Percentiles rank a stretch among this genome's conserved stretches.
Evolutionary conservation across 2,113 vertebrate species (phyloP).

Genomic region (Pluvianellus socialis): DNA sequence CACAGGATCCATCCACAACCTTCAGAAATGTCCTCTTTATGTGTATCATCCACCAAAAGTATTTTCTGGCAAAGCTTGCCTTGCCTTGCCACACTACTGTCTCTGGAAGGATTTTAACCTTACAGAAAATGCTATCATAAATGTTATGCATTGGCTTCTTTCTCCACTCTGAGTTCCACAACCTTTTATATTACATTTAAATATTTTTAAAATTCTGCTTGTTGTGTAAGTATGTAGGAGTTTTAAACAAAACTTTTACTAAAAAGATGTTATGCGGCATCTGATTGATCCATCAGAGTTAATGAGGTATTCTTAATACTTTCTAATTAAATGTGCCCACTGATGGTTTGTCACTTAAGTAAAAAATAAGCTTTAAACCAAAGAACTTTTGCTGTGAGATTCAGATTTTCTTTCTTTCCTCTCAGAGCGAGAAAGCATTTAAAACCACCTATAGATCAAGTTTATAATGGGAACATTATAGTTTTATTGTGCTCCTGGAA

Average conservation of each 20-base stretch:
- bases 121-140: not conserved
- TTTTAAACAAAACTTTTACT: not conserved
- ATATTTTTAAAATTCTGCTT: accelerated
- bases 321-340: not conserved
- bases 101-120: not conserved
- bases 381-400: not conserved
- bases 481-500: not conserved
- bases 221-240: not conserved
- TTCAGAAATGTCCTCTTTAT: not conserved
- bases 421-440: not conserved
- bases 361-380: not conserved
- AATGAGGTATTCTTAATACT: not conserved
- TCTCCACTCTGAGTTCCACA: not conserved
- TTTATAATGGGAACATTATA: not conserved
- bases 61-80: not conserved
- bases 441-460: not conserved
- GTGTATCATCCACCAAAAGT: not conserved
- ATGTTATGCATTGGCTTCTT: not conserved
- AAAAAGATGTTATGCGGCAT: not conserved
- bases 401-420: not conserved
- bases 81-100: not conserved
- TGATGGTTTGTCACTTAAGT: not conserved
- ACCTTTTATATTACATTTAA: not conserved
- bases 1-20: not conserved
- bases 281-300: not conserved